Conservation (phyloP, 2,888 invertebrate species). For the Spialia ferax region DNA sequence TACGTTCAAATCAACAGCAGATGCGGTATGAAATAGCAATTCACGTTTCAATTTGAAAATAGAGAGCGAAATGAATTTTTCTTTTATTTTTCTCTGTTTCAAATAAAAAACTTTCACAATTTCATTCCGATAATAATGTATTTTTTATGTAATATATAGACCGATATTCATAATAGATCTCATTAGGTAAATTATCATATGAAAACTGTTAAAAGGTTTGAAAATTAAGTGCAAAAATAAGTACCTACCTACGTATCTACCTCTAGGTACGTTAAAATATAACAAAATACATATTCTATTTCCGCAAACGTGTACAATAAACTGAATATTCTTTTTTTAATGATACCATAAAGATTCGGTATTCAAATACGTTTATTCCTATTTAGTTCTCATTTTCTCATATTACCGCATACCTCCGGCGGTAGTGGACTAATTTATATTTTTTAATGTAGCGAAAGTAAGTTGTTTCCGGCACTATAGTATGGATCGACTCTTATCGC, state of each 20-base stretch:
- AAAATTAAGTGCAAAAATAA: no score
- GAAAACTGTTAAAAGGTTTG: no score
- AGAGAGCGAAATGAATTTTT: constrained; percentile 19
- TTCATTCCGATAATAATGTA: constrained; percentile 29
- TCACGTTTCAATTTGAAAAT: constrained; percentile 20
- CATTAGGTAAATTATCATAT: not conserved
- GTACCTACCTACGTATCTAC: no score
- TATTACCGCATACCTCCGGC: not conserved
- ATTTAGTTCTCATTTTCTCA: no score
- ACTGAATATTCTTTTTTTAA: no score
- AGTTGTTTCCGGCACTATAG: constrained; percentile 3
- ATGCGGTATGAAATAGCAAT: not conserved
- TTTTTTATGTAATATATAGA: constrained; percentile 16
- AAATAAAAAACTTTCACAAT: constrained; percentile 38
- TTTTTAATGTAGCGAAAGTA: not conserved
- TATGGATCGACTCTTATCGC: constrained; percentile 15
- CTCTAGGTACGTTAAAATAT: no score
- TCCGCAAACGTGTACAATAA: no score
- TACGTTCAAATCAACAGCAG: constrained; percentile 15
- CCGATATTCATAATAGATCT: not conserved
- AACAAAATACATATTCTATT: no score
- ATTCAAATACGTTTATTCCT: no score
- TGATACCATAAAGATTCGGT: no score
- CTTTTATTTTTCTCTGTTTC: constrained; percentile 22
- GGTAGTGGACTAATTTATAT: not conserved